Percentiles rank a stretch among this genome's conserved stretches.
These are phyloP conservation scores for Cyanoliseus patagonus DNA, from an alignment of 2,113 vertebrate species.

Conservation along the genomic window DNA sequence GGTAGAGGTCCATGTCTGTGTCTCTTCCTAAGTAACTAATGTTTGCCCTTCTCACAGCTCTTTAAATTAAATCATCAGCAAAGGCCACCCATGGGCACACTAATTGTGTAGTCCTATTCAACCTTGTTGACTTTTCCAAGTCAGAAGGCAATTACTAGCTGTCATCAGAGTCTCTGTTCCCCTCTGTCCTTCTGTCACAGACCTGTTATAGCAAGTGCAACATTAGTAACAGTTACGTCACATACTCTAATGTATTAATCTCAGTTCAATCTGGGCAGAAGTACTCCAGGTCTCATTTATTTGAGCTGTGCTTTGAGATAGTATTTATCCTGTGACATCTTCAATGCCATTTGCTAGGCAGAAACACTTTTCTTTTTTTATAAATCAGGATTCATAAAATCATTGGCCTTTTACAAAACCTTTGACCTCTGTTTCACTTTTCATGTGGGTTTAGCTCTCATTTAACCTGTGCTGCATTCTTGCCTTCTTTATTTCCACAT, in stretches of 20 bases:
- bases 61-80: not conserved
- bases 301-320: not conserved
- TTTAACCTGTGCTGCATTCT: not conserved
- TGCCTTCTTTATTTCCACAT: not conserved
- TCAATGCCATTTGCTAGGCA: not conserved
- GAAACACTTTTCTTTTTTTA: not conserved
- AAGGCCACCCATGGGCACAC: not conserved
- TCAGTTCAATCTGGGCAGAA: not conserved
- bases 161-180: not conserved
- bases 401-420: not conserved
- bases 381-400: not conserved
- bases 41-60: not conserved
- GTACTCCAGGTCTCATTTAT: not conserved
- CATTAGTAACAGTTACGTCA: not conserved
- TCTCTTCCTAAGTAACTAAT: not conserved
- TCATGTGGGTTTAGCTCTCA: not conserved
- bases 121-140: not conserved
- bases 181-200: not conserved
- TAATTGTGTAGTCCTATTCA: not conserved
- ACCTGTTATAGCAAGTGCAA: not conserved
- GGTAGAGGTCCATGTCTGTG: not conserved
- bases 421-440: not conserved
- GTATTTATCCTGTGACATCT: not conserved
- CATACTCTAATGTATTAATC: not conserved
- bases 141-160: not conserved